These are phyloP conservation scores for Drosophila crucigera DNA, from an alignment of 2,888 invertebrate genomes.

Conservation along the genomic window DNA sequence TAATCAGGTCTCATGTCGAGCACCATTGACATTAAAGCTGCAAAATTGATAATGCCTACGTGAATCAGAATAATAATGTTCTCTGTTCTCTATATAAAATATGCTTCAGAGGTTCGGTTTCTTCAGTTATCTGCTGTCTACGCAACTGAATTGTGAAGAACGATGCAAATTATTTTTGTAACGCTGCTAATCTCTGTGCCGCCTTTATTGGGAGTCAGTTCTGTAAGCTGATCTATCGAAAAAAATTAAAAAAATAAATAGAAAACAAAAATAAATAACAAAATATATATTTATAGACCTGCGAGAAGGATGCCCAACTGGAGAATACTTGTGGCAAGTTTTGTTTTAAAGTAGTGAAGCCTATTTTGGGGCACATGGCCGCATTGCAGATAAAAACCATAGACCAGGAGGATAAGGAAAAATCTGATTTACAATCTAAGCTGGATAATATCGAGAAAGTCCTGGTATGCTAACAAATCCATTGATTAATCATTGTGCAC, in stretches of 20 bases:
- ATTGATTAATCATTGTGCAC: too few relatives aligned
- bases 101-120: not conserved
- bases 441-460: not conserved
- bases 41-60: not conserved
- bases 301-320: fast-evolving
- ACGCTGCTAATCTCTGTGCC: not conserved
- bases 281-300: not conserved
- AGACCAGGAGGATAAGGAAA: not conserved
- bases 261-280: not conserved
- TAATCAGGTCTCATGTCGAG: not conserved
- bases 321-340: not conserved
- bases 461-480: not conserved
- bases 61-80: not conserved
- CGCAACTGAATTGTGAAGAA: not conserved
- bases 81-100: not conserved
- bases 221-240: not conserved
- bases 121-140: not conserved
- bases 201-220: not conserved
- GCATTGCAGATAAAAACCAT: fast-evolving
- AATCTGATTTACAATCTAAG: not conserved
- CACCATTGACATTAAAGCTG: not conserved
- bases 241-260: not conserved
- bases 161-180: not conserved
- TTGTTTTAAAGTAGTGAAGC: not conserved
- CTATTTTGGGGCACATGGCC: not conserved